Evolutionary conservation across 1,140 invertebrate genomes (phyloP), one percentile per base, ranked within the genome.

Genomic region (Octopus sinensis): DNA sequence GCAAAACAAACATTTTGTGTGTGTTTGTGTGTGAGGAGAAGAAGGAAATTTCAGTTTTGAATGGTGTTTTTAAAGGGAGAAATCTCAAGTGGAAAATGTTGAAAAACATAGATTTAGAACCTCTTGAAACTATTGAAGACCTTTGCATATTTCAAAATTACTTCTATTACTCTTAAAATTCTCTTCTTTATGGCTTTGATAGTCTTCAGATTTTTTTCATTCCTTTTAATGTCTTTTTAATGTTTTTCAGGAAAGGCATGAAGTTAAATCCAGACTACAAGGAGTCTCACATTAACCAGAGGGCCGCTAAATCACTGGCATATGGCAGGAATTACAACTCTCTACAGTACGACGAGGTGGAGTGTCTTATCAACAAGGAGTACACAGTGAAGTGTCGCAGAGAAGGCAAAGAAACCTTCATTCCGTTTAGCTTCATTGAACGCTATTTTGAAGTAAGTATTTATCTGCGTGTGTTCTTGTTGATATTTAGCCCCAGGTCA

Each of bases 371-470:
- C 88, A 97, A 98, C 91, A 95, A 95, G 76, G 95, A 96, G 87
- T 96, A 95, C 88, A 94, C 94, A 5, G 93, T 98, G 84, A 93
- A 93, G 30, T 97, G 96, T 91, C 93, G 94, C 76, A 94, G 94
- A 84, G 95, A 96, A 90, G 93, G 93, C 6, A 94, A 94, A 86
- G 96, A 97, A 92, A 94, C 98, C 17, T 98, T 95, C 89, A 90
- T 98, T 85, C 96, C 97, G 17, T 98, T 98, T 91, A 95, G 95
- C 43, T 98, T 98, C 90, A 92, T 98, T 82, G 94, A 95, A 83
- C 96, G 95, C 89, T 98, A 98, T 92, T 98, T 97, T 93, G 96
- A 98, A 93, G 95, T 97, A 87, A 90, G 87, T 78, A 68, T 56
- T 13, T 30, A 13, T 9, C 76, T 23, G 23, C 23, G 56, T 43